Percentiles rank a stretch among this genome's conserved stretches.
phyloP scores from a whole-genome alignment of 2,888 invertebrate species.

The Epinotia nisella region DNA sequence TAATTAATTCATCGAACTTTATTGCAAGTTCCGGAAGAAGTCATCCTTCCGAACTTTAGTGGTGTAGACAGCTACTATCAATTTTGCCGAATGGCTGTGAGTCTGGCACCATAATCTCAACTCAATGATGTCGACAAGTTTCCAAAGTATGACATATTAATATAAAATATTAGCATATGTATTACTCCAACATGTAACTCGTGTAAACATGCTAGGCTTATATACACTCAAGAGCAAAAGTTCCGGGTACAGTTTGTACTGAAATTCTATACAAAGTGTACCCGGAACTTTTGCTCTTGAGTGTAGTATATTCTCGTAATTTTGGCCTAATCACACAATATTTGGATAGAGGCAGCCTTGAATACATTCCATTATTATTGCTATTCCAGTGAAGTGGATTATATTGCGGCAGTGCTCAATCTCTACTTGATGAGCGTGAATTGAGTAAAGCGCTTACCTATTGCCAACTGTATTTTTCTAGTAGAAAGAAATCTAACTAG shows the following conservation, averaged over 20 bases:
- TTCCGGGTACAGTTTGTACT: no score
- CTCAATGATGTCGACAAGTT: no score
- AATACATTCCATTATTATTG: slow-evolving; percentile 19
- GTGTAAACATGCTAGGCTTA: not conserved
- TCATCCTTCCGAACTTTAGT: not conserved
- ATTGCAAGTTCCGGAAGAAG: not conserved
- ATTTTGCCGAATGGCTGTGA: no score
- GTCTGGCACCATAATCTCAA: no score
- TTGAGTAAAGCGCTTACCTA: not conserved
- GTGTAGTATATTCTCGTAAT: not conserved
- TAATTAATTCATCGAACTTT: not conserved
- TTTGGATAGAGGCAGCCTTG: slow-evolving; percentile 17
- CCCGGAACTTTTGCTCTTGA: no score
- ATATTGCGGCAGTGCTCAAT: not conserved
- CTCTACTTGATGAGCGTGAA: not conserved
- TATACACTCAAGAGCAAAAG: no score
- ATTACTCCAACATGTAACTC: no score
- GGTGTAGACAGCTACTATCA: no score
- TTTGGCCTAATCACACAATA: not conserved
- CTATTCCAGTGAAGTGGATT: slow-evolving; percentile 5
- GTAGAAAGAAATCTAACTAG: no score
- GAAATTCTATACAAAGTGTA: no score
- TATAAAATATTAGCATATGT: no score
- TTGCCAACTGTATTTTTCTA: not conserved
- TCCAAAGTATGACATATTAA: no score